phyloP scores from a whole-genome alignment of 1,140 invertebrate species.

The Leptopilina boulardi region DNA sequence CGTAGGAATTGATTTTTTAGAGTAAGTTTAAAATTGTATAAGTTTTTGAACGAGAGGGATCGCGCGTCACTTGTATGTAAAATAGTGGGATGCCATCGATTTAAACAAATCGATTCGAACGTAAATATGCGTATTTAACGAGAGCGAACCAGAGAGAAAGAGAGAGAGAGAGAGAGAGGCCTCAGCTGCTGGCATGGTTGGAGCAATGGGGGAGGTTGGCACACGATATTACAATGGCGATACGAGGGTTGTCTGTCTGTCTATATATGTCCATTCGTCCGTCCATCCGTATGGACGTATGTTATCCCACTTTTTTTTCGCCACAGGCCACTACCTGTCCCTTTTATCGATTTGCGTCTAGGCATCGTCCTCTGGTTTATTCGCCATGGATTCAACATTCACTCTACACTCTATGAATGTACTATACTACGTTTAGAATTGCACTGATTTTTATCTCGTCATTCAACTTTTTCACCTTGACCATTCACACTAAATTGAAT shows the following conservation, averaged over 20 bases:
- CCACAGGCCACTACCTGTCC: constrained; percentile 49
- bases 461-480: background rate
- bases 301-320: constrained; percentile 62
- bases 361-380: constrained; percentile 54
- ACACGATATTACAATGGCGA: constrained; percentile 63
- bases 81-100: constrained; percentile 47
- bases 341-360: constrained; percentile 54
- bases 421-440: background rate
- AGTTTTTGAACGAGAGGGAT: background rate
- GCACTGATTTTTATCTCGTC: background rate
- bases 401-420: too few relatives aligned
- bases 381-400: constrained; percentile 34
- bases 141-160: too few relatives aligned
- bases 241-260: constrained; percentile 44
- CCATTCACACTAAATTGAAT: background rate
- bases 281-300: constrained; percentile 57
- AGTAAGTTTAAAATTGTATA: background rate
- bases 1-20: too few relatives aligned
- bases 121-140: constrained; percentile 63
- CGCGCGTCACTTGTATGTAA: background rate
- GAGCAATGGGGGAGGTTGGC: constrained; percentile 61
- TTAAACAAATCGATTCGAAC: constrained; percentile 54
- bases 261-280: constrained; percentile 47
- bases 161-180: constrained; percentile 47
- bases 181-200: constrained; percentile 55